A percentile compares a stretch with the other conserved stretches of the same genome.
Evolutionary conservation across 2,888 invertebrate species (phyloP).

Genomic region (Chromoteleia sp.): DNA sequence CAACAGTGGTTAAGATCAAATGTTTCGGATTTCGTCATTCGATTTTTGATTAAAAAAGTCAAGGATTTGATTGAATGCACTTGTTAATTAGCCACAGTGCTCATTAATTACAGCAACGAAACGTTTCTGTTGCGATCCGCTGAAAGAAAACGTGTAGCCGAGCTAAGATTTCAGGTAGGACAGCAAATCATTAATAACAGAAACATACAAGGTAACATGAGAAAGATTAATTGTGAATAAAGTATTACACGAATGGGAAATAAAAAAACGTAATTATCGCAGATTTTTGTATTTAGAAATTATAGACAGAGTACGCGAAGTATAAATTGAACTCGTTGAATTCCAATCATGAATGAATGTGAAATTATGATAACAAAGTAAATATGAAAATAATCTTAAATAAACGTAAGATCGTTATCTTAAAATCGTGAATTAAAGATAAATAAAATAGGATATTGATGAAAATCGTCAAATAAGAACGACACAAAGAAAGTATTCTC

Average conservation of each 20-base stretch:
- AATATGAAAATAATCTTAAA: too few species aligned
- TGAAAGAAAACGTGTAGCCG: constrained; percentile 4
- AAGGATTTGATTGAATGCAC: constrained; percentile 1
- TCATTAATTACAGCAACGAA: constrained; percentile 11
- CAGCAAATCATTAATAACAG: constrained; percentile 25
- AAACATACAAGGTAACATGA: constrained; percentile 25
- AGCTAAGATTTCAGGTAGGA: constrained; percentile 6
- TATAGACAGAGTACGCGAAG: background rate
- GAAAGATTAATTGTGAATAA: constrained; percentile 32
- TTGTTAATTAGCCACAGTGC: background rate
- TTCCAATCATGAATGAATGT: too few species aligned
- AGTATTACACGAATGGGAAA: constrained; percentile 4
- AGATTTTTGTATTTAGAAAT: background rate
- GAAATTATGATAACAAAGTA: too few species aligned
- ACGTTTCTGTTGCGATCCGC: constrained; percentile 2
- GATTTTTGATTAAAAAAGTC: constrained; percentile 20
- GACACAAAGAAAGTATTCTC: too few species aligned
- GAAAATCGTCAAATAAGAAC: too few species aligned
- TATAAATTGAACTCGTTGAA: too few species aligned
- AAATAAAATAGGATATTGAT: too few species aligned
- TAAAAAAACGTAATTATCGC: constrained; percentile 3
- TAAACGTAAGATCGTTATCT: too few species aligned
- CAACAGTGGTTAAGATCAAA: too few species aligned
- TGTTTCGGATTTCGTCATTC: background rate
- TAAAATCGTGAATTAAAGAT: too few species aligned